Evolutionary conservation across 2,888 invertebrate species (phyloP).

Genomic region (Philhelius pedissequus): DNA sequence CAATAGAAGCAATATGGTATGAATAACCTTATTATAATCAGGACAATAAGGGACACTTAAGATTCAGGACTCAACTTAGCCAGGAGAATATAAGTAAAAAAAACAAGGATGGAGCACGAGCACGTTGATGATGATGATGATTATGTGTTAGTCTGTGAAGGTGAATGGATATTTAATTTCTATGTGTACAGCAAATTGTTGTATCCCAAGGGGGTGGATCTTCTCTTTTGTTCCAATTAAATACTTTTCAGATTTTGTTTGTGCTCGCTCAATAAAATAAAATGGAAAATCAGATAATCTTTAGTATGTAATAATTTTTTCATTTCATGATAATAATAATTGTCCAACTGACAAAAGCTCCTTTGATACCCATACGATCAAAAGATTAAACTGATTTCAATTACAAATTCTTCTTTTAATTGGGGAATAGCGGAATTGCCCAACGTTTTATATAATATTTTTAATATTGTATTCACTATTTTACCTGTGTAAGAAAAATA

Average conservation of each 20-base stretch:
- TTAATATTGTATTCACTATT: too few relatives aligned
- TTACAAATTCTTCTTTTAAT: too few relatives aligned
- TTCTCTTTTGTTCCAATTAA: not conserved
- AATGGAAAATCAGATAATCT: not conserved
- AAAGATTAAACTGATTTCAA: not conserved
- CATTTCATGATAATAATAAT: not conserved
- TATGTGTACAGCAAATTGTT: constrained; percentile 5
- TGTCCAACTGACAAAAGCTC: not conserved
- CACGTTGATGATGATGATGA: not conserved
- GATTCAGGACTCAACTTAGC: not conserved
- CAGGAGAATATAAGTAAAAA: not conserved
- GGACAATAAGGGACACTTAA: constrained; percentile 35
- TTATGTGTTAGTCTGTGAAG: not conserved
- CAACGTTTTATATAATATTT: too few relatives aligned
- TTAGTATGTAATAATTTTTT: not conserved
- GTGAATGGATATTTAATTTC: constrained; percentile 56
- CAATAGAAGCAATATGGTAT: constrained; percentile 61
- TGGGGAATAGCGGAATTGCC: too few relatives aligned
- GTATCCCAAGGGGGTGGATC: not conserved
- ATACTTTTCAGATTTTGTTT: not conserved
- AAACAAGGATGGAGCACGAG: not conserved
- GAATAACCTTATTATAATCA: constrained; percentile 62
- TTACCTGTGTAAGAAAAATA: too few relatives aligned
- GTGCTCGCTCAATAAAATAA: not conserved
- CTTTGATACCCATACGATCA: too few relatives aligned